Conservation (phyloP, 2,113 vertebrate species). For the Jacana jacana region DNA sequence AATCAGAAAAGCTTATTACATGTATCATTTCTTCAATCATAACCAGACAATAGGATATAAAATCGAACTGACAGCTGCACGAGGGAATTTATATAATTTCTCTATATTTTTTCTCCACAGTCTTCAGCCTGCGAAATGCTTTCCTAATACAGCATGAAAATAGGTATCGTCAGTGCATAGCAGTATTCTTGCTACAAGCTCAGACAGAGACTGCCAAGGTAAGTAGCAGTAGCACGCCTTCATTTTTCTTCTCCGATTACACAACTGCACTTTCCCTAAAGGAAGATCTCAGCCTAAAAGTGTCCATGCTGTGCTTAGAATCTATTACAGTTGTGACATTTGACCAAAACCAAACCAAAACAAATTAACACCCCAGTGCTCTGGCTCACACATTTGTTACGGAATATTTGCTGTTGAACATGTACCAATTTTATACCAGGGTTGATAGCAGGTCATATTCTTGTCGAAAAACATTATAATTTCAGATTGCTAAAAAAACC, state of each 20-base stretch:
- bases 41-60: neutral
- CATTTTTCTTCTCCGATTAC: neutral
- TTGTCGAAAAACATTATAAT: neutral
- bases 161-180: slow-evolving; percentile 85
- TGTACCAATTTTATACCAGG: neutral
- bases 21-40: neutral
- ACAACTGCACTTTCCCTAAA: neutral
- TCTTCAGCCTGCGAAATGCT: slow-evolving; percentile 81
- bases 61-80: neutral
- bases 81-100: neutral
- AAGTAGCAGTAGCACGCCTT: neutral
- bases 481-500: neutral
- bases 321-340: neutral
- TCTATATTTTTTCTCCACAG: slow-evolving; percentile 59
- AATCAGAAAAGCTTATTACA: neutral
- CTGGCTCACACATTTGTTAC: neutral
- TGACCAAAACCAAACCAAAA: neutral
- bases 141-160: slow-evolving; percentile 92
- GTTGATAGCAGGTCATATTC: neutral
- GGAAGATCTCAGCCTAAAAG: neutral
- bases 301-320: neutral
- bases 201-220: slow-evolving; percentile 84
- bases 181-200: slow-evolving; percentile 87
- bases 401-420: neutral
- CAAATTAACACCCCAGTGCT: neutral